Conservation (phyloP, 1,140 invertebrate species). For the Caenorhabditis inopinata region DNA sequence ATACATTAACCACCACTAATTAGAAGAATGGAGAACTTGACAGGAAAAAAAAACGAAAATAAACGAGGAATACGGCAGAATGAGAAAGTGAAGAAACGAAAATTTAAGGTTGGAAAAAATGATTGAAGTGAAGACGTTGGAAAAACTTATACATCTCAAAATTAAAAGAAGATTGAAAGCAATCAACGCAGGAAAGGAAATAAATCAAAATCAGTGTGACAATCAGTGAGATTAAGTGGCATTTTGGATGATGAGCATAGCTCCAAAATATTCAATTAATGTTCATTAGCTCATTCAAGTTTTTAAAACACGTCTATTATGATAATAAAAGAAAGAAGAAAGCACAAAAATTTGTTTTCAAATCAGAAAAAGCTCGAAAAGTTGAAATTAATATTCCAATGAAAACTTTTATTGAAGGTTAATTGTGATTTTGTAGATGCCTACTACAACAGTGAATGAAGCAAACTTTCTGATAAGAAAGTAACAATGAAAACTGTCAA, state of each 20-base stretch:
- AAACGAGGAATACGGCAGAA: background rate
- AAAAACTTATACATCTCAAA: background rate
- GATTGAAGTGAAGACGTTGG: background rate
- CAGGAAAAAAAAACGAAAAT: background rate
- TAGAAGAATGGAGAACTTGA: constrained; percentile 17
- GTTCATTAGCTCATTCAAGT: too few species aligned
- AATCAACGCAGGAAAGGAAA: background rate
- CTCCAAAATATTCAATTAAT: too few species aligned
- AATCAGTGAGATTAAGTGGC: background rate
- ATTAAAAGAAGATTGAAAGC: background rate
- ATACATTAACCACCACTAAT: constrained; percentile 31
- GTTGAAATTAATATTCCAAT: too few species aligned
- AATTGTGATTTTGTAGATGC: too few species aligned
- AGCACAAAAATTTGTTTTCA: too few species aligned
- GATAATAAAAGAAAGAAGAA: too few species aligned
- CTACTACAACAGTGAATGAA: too few species aligned
- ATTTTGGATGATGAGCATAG: background rate
- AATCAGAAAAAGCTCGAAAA: too few species aligned
- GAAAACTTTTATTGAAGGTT: too few species aligned
- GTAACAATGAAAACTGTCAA: constrained; percentile 10
- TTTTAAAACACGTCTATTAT: too few species aligned
- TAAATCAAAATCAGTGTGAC: background rate
- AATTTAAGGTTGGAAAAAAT: background rate
- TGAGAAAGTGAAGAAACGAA: background rate
- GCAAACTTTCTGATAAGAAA: too few species aligned